A percentile compares a stretch with the other conserved stretches of the same genome.
phyloP scores from a whole-genome alignment of 2,113 vertebrate genomes.

The Pimephales promelas region DNA sequence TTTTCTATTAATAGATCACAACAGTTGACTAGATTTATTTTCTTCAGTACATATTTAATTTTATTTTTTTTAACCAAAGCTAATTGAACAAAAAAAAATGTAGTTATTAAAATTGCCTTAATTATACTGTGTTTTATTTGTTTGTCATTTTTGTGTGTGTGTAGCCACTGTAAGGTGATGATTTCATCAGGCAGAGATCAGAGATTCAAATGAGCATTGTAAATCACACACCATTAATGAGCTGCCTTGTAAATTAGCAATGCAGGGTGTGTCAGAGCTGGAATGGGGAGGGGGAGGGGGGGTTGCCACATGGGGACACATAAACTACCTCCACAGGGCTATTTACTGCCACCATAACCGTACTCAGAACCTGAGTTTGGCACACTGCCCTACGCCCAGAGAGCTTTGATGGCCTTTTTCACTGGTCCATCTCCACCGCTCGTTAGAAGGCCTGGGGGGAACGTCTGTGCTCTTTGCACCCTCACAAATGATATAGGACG shows the following conservation, averaged over 20 bases:
- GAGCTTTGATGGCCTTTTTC: slow-evolving; percentile 45
- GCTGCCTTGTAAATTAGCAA: slow-evolving; percentile 77
- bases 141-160: slow-evolving; percentile 18
- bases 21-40: background rate
- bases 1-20: background rate
- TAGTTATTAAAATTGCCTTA: background rate
- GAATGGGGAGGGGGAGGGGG: slow-evolving; percentile 7
- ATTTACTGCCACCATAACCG: slow-evolving; percentile 64
- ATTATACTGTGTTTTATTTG: background rate
- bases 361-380: slow-evolving; percentile 43
- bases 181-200: slow-evolving; percentile 76
- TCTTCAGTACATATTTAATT: too few relatives aligned
- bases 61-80: background rate
- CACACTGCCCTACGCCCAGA: slow-evolving; percentile 18
- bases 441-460: slow-evolving; percentile 27
- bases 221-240: slow-evolving; percentile 77
- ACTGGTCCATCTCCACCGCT: slow-evolving; percentile 39
- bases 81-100: background rate
- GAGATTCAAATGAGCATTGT: slow-evolving; percentile 73
- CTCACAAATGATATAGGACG: slow-evolving; percentile 30
- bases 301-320: slow-evolving; percentile 35
- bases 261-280: slow-evolving; percentile 43
- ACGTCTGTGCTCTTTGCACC: slow-evolving; percentile 35
- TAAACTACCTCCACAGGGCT: slow-evolving; percentile 50
- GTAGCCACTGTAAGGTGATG: slow-evolving; percentile 63